Conservation (phyloP, 2,888 invertebrate genomes). For the Cephus spinipes region DNA sequence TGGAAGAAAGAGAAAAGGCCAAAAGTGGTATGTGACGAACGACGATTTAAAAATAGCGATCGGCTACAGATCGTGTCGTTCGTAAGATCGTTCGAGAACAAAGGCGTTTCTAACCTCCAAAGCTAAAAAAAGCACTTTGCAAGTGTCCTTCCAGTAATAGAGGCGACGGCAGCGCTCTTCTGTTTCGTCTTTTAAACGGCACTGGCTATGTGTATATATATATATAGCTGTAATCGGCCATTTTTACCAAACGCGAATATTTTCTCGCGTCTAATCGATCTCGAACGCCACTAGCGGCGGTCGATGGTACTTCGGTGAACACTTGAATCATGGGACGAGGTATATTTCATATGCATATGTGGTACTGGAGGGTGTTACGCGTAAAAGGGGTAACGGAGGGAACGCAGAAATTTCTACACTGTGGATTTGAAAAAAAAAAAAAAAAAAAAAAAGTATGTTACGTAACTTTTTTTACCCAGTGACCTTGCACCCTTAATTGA, state of each 20-base stretch:
- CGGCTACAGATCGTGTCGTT: constrained; percentile 15
- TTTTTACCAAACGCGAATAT: neutral
- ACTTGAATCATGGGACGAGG: too few species aligned
- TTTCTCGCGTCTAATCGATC: too few species aligned
- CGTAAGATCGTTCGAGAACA: neutral
- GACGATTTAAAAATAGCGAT: constrained; percentile 3
- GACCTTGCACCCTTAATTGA: too few species aligned
- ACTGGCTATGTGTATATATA: neutral
- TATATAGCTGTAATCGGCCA: neutral
- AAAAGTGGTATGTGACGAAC: constrained; percentile 15
- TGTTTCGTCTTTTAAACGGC: neutral
- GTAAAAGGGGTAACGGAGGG: too few species aligned
- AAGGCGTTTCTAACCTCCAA: constrained; percentile 31
- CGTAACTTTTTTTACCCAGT: too few species aligned
- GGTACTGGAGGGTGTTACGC: too few species aligned
- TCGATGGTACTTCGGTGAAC: too few species aligned
- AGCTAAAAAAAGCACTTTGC: constrained; percentile 47
- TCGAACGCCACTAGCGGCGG: too few species aligned
- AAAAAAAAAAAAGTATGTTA: too few species aligned
- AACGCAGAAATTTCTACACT: too few species aligned
- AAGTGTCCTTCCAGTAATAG: constrained; percentile 53
- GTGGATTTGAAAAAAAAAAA: too few species aligned
- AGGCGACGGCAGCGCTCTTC: constrained; percentile 13
- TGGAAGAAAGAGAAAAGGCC: neutral
- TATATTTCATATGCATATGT: too few species aligned